A percentile compares a stretch with the other conserved stretches of the same genome.
phyloP scores from a whole-genome alignment of 2,797 vertebrate genomes.

The Antennarius maculatus region DNA sequence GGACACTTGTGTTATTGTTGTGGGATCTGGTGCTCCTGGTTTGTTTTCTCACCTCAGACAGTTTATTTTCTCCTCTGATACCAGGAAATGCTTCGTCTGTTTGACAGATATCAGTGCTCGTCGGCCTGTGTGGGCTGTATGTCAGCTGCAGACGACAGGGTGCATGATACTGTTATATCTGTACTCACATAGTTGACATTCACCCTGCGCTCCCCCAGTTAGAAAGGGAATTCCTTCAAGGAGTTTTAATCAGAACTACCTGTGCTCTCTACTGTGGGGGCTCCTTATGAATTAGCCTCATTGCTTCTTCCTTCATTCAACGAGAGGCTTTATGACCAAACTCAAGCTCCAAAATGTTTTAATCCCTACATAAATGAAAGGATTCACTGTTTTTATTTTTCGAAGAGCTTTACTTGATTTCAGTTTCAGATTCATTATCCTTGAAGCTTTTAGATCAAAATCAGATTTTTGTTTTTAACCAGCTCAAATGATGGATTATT shows the following conservation, averaged over 20 bases:
- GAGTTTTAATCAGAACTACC: slow-evolving; percentile 32
- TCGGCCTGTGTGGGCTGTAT: slow-evolving; percentile 62
- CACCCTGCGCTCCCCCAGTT: slow-evolving; percentile 43
- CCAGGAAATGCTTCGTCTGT: slow-evolving; percentile 54
- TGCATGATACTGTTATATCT: slow-evolving; percentile 65
- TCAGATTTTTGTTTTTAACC: too few species aligned
- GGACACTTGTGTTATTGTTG: slow-evolving; percentile 48
- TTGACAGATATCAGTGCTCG: slow-evolving; percentile 54
- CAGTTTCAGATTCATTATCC: slow-evolving; percentile 54
- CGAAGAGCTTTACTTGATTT: slow-evolving; percentile 49
- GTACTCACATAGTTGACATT: slow-evolving; percentile 64
- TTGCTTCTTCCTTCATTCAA: slow-evolving; percentile 10
- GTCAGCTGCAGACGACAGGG: slow-evolving; percentile 35
- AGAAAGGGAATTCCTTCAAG: slow-evolving; percentile 58
- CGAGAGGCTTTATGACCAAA: slow-evolving; percentile 16
- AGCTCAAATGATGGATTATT: too few species aligned
- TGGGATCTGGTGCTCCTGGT: slow-evolving; percentile 30
- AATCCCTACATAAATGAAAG: slow-evolving; percentile 45
- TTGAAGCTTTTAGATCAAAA: too few species aligned
- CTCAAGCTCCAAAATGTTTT: slow-evolving; percentile 20
- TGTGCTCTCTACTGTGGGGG: slow-evolving; percentile 22
- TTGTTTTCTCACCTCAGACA: slow-evolving; percentile 54
- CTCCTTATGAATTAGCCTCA: slow-evolving; percentile 21
- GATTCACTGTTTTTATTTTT: too few species aligned
- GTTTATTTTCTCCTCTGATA: slow-evolving; percentile 68